These are phyloP conservation scores for Dasyurus viverrinus DNA, from an alignment of 2,113 vertebrate genomes.

Conservation along the genomic window DNA sequence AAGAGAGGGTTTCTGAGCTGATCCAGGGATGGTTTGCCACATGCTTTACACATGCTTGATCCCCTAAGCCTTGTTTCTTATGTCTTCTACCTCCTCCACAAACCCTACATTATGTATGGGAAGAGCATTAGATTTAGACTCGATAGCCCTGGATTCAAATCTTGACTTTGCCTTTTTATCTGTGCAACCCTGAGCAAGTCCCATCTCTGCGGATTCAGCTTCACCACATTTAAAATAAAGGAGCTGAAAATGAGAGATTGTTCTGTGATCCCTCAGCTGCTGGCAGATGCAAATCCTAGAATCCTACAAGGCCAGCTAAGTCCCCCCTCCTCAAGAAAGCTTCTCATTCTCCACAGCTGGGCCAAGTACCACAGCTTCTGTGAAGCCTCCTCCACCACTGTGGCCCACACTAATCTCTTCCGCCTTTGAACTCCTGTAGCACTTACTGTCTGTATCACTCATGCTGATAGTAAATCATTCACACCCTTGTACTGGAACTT, in stretches of 20 bases:
- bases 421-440: background rate
- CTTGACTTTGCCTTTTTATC: background rate
- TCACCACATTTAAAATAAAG: background rate
- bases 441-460: background rate
- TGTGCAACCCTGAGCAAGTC: background rate
- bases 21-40: background rate
- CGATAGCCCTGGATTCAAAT: background rate
- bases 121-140: background rate
- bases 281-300: background rate
- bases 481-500: background rate
- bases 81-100: background rate
- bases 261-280: background rate
- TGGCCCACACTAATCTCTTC: background rate
- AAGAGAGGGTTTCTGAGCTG: background rate
- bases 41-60: background rate
- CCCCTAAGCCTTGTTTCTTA: background rate
- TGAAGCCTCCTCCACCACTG: background rate
- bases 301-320: background rate
- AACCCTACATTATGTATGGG: background rate
- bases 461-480: conserved; percentile 1
- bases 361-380: background rate
- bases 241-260: background rate
- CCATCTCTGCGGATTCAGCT: background rate
- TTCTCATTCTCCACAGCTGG: background rate
- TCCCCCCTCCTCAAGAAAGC: background rate